phyloP scores from a whole-genome alignment of 2,888 invertebrate genomes.

The Thecophora atra region DNA sequence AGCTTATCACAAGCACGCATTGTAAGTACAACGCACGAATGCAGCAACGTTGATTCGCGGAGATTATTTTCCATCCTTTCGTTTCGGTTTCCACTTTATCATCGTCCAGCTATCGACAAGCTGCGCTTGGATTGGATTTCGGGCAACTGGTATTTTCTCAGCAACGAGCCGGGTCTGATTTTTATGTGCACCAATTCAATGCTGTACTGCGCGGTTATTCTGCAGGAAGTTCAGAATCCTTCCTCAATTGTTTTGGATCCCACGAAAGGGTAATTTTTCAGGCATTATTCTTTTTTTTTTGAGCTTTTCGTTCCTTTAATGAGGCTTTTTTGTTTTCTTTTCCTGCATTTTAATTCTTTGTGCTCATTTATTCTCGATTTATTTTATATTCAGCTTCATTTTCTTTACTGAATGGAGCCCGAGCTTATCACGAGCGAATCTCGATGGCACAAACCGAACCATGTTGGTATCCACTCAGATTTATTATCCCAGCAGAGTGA shows the following conservation, averaged over 20 bases:
- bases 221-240: slow-evolving; percentile 75
- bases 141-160: slow-evolving; percentile 86
- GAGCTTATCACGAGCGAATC: slow-evolving; percentile 71
- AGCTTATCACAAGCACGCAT: slow-evolving; percentile 73
- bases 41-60: background rate
- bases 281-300: background rate
- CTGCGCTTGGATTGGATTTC: slow-evolving; percentile 86
- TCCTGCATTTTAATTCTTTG: background rate
- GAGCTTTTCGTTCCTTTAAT: background rate
- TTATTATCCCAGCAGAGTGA: slow-evolving; percentile 79
- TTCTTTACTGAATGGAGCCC: slow-evolving; percentile 82
- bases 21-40: slow-evolving; percentile 66
- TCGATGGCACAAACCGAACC: slow-evolving; percentile 73
- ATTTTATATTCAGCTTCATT: slow-evolving; percentile 69
- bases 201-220: slow-evolving; percentile 74
- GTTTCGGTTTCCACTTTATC: slow-evolving; percentile 20
- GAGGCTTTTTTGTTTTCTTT: slow-evolving; percentile 30
- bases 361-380: too few relatives aligned
- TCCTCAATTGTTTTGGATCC: slow-evolving; percentile 84
- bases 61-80: slow-evolving; percentile 25
- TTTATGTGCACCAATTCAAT: slow-evolving; percentile 75
- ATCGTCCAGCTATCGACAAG: slow-evolving; percentile 73
- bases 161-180: slow-evolving; percentile 74
- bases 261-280: slow-evolving; percentile 70
- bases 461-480: slow-evolving; percentile 75